Base-by-base conservation (phyloP, 1,140 invertebrate genomes). In the Tetramorium alpestre region DNA sequence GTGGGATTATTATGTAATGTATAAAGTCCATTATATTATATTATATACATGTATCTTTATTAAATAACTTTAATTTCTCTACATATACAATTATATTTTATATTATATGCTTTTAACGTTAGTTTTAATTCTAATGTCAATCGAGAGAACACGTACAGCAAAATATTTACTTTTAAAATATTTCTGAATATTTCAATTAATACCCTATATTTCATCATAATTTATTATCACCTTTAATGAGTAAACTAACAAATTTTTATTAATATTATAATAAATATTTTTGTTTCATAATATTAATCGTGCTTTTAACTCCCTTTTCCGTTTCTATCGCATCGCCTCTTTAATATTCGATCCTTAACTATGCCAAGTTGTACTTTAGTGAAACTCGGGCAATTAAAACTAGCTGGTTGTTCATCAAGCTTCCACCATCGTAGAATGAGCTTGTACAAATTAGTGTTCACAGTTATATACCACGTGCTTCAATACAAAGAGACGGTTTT, bases 321-420 rank as follows among this genome's bases (percentile, higher is more conserved):
- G 0, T 65, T 1, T 49, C 33, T 16, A 25, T 38, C 44, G 18
- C 38, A n/a, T 13, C 13, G 16, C 10, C 18, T 7, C 6, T 49
- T 58, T 22, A 80, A 67, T 64, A 78, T 78, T 62, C 64, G 33
- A 11, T 25, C 22, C 16, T 41, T 77, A 77, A n/a, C n/a, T n/a
- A 47, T 47, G 28, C 2, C 47, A 81, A 47, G 51, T 70, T 80
- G 22, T 58, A 58, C 33, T 81, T 58, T 85, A 80, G 16, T n/a
- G 25, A 38, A 86, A 86, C 51, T 86, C 47, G 5, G 25, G 60
- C 64, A 86, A 85, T 85, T 77, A 85, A 86, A 72, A 75, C 22
- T 49, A 49, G 72, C 7, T 6, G 47, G 11, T 76, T 49, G 85
- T 54, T 49, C 64, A 56, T 81, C 64, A 81, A 81, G 33, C 44